Percentiles rank a stretch among this genome's conserved stretches.
Conservation (phyloP, 2,113 vertebrate species). For the Scortum barcoo region DNA sequence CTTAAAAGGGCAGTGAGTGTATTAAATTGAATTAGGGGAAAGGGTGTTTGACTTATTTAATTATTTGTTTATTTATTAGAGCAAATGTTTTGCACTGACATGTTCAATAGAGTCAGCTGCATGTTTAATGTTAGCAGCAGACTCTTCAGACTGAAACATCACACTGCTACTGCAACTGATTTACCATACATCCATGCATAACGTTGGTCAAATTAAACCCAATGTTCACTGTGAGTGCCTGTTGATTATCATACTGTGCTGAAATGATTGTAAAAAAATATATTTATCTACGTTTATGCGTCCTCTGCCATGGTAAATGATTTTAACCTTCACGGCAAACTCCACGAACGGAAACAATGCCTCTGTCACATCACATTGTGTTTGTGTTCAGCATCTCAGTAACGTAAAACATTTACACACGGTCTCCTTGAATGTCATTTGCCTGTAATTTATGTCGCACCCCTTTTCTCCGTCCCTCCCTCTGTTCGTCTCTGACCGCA, state of each 20-base stretch:
- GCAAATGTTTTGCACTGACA: neutral
- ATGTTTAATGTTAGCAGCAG: neutral
- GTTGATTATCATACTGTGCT: neutral
- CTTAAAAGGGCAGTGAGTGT: neutral
- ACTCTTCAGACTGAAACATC: neutral
- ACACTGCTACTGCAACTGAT: neutral
- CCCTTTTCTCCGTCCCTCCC: neutral
- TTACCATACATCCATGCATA: neutral
- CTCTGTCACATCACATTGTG: slow-evolving; percentile 12
- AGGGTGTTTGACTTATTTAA: neutral
- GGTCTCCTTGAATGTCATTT: slow-evolving; percentile 35
- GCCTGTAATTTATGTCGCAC: slow-evolving; percentile 26
- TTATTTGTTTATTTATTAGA: neutral
- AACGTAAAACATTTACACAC: slow-evolving; percentile 26
- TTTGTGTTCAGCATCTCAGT: slow-evolving; percentile 39
- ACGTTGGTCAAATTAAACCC: neutral
- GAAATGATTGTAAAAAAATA: neutral
- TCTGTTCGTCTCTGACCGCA: neutral
- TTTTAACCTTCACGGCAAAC: slow-evolving; percentile 3
- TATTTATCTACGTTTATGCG: neutral
- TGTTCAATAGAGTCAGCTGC: neutral
- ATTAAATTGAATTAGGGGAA: neutral
- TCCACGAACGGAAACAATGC: neutral
- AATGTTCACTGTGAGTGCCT: neutral
- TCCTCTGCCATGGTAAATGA: neutral